phyloP scores from a whole-genome alignment of 2,113 vertebrate species.

The Upupa epops region DNA sequence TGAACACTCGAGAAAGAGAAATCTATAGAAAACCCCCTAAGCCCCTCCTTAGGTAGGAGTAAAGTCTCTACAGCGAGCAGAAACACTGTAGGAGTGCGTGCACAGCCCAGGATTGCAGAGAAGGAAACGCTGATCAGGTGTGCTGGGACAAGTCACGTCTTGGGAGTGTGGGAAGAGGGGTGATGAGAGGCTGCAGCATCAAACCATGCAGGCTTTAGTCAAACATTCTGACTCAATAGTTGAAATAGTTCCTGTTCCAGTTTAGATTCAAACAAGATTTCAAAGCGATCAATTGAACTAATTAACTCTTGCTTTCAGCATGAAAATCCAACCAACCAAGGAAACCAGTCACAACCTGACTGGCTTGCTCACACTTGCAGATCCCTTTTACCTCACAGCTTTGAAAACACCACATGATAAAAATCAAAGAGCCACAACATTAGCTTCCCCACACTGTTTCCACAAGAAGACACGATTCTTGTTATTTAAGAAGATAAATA shows the following conservation, averaged over 20 bases:
- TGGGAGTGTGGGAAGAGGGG: not conserved
- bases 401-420: not conserved
- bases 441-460: not conserved
- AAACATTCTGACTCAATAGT: too few species aligned
- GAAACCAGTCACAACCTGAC: not conserved
- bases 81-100: too few species aligned
- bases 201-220: too few species aligned
- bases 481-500: not conserved
- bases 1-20: not conserved
- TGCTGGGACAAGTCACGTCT: too few species aligned
- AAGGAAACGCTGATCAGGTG: too few species aligned
- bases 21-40: not conserved
- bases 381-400: not conserved
- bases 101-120: not conserved
- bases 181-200: too few species aligned
- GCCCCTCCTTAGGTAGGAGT: not conserved
- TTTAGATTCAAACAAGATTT: too few species aligned
- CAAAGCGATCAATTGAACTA: too few species aligned
- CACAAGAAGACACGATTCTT: not conserved
- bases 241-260: too few species aligned
- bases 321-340: not conserved
- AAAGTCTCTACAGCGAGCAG: not conserved
- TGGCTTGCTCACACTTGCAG: not conserved
- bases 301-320: not conserved
- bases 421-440: accelerated